These are phyloP conservation scores for Dendrolimus pini DNA, from an alignment of 2,888 invertebrate species.

Conservation along the genomic window DNA sequence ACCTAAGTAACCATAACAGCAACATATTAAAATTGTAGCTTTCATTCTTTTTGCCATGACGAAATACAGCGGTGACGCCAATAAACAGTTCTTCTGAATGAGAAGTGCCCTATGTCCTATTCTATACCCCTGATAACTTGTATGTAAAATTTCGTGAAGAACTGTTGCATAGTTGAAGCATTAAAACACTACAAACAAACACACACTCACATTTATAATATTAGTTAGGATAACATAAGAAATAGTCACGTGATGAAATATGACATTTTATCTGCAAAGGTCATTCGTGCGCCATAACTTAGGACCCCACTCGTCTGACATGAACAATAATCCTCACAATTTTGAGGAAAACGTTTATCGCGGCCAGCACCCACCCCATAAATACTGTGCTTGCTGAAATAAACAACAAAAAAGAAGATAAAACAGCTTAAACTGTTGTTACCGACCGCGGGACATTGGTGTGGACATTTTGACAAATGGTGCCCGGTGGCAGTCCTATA, in stretches of 20 bases:
- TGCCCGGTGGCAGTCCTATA: slow-evolving; percentile 1
- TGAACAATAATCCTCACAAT: slow-evolving; percentile 68
- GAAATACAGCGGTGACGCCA: too few species aligned
- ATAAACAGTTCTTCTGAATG: too few species aligned
- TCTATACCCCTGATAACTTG: too few species aligned
- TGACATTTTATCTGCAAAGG: slow-evolving; percentile 42
- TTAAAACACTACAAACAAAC: too few species aligned
- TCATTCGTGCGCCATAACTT: slow-evolving; percentile 59
- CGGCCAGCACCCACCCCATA: slow-evolving; percentile 64
- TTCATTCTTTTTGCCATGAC: too few species aligned
- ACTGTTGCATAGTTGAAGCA: too few species aligned
- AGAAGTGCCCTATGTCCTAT: too few species aligned
- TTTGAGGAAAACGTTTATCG: slow-evolving; percentile 70
- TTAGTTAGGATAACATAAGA: neutral
- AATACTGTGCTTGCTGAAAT: slow-evolving; percentile 58
- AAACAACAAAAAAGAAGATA: slow-evolving; percentile 59
- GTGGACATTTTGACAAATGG: slow-evolving; percentile 49
- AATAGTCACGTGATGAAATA: neutral
- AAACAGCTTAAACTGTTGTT: neutral
- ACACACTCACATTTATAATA: too few species aligned
- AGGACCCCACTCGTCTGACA: slow-evolving; percentile 54
- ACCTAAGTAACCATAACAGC: too few species aligned
- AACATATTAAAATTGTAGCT: too few species aligned
- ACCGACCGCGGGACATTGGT: slow-evolving; percentile 30
- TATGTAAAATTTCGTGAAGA: too few species aligned